These are phyloP conservation scores for Yponomeuta evonymella DNA, from an alignment of 2,888 invertebrate species.

Conservation along the genomic window DNA sequence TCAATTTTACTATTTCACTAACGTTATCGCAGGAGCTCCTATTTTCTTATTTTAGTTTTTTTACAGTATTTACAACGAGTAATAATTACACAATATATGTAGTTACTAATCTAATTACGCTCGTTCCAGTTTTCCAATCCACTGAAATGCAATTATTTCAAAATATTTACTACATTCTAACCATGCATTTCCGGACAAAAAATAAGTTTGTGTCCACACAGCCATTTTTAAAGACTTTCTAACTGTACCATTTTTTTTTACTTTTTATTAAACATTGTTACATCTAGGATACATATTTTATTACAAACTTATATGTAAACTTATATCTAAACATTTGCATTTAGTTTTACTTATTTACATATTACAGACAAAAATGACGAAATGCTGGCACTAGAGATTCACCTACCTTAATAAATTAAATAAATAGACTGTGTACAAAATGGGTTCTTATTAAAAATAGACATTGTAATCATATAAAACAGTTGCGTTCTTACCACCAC, in stretches of 20 bases:
- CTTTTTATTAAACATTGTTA: too few relatives aligned
- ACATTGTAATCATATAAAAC: neutral
- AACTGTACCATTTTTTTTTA: neutral
- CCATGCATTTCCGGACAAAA: neutral
- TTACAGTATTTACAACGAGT: neutral
- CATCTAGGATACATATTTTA: neutral
- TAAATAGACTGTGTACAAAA: neutral
- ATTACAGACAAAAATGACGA: neutral
- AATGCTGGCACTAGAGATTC: neutral
- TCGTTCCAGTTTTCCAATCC: constrained; percentile 1
- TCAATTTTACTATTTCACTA: constrained; percentile 9
- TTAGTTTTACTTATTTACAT: neutral
- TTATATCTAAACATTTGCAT: neutral
- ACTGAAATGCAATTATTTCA: constrained; percentile 1
- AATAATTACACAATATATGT: neutral
- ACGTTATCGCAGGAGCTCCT: constrained; percentile 13
- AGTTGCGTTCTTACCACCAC: neutral
- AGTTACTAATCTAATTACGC: neutral
- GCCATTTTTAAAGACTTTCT: neutral
- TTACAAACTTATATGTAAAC: neutral
- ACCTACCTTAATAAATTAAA: neutral
- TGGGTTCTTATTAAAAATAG: neutral
- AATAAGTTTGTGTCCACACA: neutral
- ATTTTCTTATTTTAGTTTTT: neutral
- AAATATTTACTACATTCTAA: neutral